Conservation (phyloP, 2,888 invertebrate genomes). For the Agriotes lineatus region DNA sequence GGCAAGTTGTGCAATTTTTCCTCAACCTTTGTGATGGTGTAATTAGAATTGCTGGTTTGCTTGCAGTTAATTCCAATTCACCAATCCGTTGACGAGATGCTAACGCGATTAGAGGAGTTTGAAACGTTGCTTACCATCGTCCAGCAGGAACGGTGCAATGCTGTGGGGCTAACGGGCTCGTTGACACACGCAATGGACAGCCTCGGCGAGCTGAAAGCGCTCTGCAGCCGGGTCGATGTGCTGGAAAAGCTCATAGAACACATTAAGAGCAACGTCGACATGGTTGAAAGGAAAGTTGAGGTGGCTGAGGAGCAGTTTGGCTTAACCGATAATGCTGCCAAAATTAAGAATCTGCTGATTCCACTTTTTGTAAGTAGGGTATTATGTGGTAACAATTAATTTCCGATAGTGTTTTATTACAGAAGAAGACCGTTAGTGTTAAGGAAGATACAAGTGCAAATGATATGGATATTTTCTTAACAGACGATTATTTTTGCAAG, state of each 20-base stretch:
- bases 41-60: conserved; percentile 14
- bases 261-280: conserved; percentile 69
- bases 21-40: background rate
- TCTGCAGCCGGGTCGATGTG: conserved; percentile 71
- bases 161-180: conserved; percentile 64
- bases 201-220: conserved; percentile 67
- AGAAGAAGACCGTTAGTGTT: conserved; percentile 41
- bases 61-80: conserved; percentile 67
- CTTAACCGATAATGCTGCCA: conserved; percentile 69
- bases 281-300: conserved; percentile 71
- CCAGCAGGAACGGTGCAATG: conserved; percentile 65
- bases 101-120: conserved; percentile 75
- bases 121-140: conserved; percentile 74
- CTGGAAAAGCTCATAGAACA: conserved; percentile 69
- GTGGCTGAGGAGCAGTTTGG: conserved; percentile 73
- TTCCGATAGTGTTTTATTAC: no score
- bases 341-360: conserved; percentile 70
- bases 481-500: conserved; percentile 41
- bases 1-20: conserved; percentile 23
- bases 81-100: conserved; percentile 76
- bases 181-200: conserved; percentile 69
- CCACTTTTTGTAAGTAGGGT: conserved; percentile 67
- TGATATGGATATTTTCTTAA: conserved; percentile 41
- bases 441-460: conserved; percentile 4
- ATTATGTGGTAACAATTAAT: no score